Evolutionary conservation across 2,888 invertebrate species (phyloP).

Genomic region (Drosophila incognita): DNA sequence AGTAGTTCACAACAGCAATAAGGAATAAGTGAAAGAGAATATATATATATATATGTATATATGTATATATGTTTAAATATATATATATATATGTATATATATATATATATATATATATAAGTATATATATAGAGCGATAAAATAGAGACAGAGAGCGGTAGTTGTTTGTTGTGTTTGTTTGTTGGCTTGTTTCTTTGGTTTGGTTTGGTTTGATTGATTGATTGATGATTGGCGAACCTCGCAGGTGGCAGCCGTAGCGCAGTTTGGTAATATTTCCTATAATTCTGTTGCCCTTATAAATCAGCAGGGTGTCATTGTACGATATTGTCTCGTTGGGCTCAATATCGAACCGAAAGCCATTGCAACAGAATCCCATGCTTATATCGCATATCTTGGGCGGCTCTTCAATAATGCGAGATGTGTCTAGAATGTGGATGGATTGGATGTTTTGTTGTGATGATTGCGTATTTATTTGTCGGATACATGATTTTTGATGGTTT

Average conservation of each 20-base stretch:
- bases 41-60: constrained; percentile 3
- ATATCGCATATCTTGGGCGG: constrained; percentile 76
- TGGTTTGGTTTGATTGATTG: constrained; percentile 27
- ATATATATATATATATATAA: constrained; percentile 3
- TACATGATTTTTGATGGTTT: constrained; percentile 19
- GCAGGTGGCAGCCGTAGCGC: constrained; percentile 74
- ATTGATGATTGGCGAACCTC: constrained; percentile 71
- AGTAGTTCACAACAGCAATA: constrained; percentile 31
- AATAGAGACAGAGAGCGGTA: constrained; percentile 28
- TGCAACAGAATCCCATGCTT: constrained; percentile 79
- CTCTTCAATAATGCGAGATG: constrained; percentile 75
- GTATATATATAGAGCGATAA: constrained; percentile 18
- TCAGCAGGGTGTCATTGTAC: constrained; percentile 78
- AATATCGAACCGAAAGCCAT: constrained; percentile 78
- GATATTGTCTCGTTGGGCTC: constrained; percentile 81
- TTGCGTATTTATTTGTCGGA: constrained; percentile 36
- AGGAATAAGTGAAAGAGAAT: constrained; percentile 6
- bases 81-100: constrained; percentile 6
- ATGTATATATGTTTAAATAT: constrained; percentile 16
- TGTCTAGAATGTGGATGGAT: constrained; percentile 75
- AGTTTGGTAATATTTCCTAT: constrained; percentile 83
- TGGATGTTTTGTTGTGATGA: constrained; percentile 66
- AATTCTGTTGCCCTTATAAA: constrained; percentile 76
- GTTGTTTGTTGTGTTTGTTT: constrained; percentile 29
- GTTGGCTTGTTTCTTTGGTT: constrained; percentile 23